Percentiles rank a stretch among this genome's conserved stretches.
phyloP scores from a whole-genome alignment of 23 tunicate species.

The Styela clava region DNA sequence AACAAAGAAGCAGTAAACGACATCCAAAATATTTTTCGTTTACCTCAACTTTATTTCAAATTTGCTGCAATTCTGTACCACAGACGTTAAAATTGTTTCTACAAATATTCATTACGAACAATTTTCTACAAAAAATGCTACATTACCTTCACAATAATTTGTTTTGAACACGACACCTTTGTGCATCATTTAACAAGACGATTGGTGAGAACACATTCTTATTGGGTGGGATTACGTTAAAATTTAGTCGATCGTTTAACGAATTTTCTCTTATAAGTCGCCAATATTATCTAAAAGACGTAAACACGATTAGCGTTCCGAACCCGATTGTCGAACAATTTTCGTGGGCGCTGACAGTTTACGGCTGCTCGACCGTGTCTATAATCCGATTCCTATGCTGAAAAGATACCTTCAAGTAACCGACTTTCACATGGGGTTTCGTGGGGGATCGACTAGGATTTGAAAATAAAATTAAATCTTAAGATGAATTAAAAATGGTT shows the following conservation, averaged over 20 bases:
- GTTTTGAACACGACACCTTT: neutral
- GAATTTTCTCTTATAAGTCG: neutral
- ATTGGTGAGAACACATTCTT: neutral
- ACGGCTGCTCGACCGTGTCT: constrained; percentile 9
- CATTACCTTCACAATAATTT: too few species aligned
- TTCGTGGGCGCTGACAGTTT: constrained; percentile 24
- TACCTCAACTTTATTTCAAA: too few species aligned
- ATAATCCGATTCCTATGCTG: constrained; percentile 16
- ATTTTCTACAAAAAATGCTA: too few species aligned
- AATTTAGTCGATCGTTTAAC: neutral
- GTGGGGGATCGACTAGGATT: neutral
- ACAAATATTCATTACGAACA: too few species aligned
- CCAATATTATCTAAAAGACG: neutral
- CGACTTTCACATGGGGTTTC: constrained; percentile 21
- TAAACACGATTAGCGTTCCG: constrained; percentile 32
- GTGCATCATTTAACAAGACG: neutral
- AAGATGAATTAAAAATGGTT: too few species aligned
- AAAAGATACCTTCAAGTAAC: constrained; percentile 6
- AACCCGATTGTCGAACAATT: constrained; percentile 19
- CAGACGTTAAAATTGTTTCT: too few species aligned
- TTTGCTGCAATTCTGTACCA: too few species aligned
- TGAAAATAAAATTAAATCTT: too few species aligned
- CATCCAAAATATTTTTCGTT: too few species aligned
- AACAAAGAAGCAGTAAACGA: too few species aligned
- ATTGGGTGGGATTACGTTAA: neutral